Conservation (phyloP, 2,113 vertebrate genomes). For the Percina caprodes region DNA sequence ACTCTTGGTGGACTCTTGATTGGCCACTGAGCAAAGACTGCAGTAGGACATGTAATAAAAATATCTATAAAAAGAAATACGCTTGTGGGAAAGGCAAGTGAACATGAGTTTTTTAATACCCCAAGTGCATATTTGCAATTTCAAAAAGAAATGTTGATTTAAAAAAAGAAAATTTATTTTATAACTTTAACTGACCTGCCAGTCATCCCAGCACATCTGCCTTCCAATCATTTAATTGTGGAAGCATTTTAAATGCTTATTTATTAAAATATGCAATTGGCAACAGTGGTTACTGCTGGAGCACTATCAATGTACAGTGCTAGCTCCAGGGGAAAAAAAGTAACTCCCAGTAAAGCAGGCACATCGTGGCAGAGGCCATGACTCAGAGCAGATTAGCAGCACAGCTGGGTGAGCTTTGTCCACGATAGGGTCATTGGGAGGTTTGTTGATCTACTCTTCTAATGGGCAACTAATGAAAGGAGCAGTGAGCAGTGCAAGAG, state of each 20-base stretch:
- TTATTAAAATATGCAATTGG: conserved; percentile 33
- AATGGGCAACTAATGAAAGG: conserved; percentile 12
- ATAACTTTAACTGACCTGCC: conserved; percentile 6
- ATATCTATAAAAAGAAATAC: background rate
- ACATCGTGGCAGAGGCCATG: background rate
- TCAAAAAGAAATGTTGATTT: background rate
- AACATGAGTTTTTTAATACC: background rate
- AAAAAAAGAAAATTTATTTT: background rate
- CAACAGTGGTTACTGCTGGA: conserved; percentile 15
- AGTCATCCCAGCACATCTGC: background rate
- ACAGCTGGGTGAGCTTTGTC: conserved; percentile 38
- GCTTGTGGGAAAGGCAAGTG: background rate
- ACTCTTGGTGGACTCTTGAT: background rate
- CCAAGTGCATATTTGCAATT: background rate
- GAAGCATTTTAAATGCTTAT: conserved; percentile 9
- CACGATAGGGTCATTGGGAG: conserved; percentile 12
- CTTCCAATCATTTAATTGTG: background rate
- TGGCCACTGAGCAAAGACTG: background rate
- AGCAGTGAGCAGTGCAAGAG: background rate
- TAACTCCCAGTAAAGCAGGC: conserved; percentile 18
- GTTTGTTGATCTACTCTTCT: conserved; percentile 22
- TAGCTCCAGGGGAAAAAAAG: conserved; percentile 13
- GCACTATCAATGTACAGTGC: background rate
- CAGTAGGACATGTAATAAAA: background rate
- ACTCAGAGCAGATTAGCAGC: conserved; percentile 41